Conservation (phyloP, 2,888 invertebrate genomes). For the Agrenia bidenticulata region DNA sequence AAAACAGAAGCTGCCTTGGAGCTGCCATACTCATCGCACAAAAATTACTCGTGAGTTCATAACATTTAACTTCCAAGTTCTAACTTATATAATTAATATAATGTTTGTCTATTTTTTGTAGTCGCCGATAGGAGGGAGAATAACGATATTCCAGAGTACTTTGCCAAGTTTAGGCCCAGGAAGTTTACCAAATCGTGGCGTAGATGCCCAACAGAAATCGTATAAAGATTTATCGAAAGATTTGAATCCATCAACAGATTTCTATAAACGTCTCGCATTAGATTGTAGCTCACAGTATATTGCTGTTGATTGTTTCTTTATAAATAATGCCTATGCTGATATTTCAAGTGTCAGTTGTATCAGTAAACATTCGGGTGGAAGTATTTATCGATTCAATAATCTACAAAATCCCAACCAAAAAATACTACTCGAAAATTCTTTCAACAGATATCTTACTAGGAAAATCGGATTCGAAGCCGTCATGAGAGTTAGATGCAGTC, state of each 20-base stretch:
- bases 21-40: conserved; percentile 89
- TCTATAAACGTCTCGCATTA: conserved; percentile 91
- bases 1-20: conserved; percentile 75
- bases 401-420: conserved; percentile 65
- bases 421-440: conserved; percentile 72
- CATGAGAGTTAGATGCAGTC: conserved; percentile 92
- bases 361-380: conserved; percentile 93
- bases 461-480: conserved; percentile 99
- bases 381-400: conserved; percentile 72
- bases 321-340: conserved; percentile 92
- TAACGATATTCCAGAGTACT: conserved; percentile 78
- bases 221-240: conserved; percentile 65
- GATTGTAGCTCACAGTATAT: conserved; percentile 97
- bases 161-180: conserved; percentile 87
- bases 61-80: too few relatives aligned
- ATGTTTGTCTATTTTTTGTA: too few relatives aligned
- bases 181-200: conserved; percentile 63
- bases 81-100: too few relatives aligned
- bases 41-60: conserved; percentile 67
- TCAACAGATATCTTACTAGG: conserved; percentile 86
- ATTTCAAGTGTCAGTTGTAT: conserved; percentile 90
- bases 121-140: conserved; percentile 81
- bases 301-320: conserved; percentile 90
- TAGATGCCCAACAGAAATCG: conserved; percentile 65
- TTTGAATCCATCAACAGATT: conserved; percentile 93